Conservation (phyloP, 2,888 invertebrate species). For the Amblyjoppa proteus region DNA sequence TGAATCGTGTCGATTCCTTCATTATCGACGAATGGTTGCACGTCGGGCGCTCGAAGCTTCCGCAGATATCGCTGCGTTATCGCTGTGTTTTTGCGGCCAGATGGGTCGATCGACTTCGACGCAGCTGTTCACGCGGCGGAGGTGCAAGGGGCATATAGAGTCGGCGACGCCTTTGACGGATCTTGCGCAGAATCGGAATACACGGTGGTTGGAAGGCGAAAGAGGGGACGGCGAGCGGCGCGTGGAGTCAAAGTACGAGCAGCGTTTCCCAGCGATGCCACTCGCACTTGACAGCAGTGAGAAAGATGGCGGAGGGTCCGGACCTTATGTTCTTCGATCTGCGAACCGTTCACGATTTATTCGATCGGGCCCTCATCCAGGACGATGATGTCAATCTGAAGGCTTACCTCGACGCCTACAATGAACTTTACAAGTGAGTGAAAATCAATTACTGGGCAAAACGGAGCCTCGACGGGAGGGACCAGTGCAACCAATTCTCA, state of each 20-base stretch:
- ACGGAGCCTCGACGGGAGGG: not conserved
- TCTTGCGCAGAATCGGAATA: constrained; percentile 26
- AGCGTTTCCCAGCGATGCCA: constrained; percentile 1
- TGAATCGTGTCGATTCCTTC: not conserved
- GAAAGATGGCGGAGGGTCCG: constrained; percentile 80
- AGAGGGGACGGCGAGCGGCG: not conserved
- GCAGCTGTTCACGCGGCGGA: not conserved
- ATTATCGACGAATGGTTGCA: not conserved
- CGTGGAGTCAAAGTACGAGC: not conserved
- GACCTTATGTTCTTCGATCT: constrained; percentile 86
- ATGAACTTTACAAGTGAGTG: constrained; percentile 93
- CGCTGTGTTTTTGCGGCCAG: not conserved
- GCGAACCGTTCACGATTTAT: constrained; percentile 88
- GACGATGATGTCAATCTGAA: constrained; percentile 91
- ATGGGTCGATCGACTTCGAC: constrained; percentile 20
- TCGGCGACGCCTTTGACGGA: not conserved
- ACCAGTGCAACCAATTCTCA: not conserved
- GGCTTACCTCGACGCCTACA: constrained; percentile 92
- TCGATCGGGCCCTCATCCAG: constrained; percentile 88
- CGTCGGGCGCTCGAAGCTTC: not conserved
- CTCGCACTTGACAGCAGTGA: constrained; percentile 32
- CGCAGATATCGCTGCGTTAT: not conserved
- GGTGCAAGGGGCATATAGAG: not conserved
- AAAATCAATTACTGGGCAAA: not conserved
- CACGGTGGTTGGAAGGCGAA: not conserved